Conservation (phyloP, 1,140 invertebrate species). For the Sinella curviseta region DNA sequence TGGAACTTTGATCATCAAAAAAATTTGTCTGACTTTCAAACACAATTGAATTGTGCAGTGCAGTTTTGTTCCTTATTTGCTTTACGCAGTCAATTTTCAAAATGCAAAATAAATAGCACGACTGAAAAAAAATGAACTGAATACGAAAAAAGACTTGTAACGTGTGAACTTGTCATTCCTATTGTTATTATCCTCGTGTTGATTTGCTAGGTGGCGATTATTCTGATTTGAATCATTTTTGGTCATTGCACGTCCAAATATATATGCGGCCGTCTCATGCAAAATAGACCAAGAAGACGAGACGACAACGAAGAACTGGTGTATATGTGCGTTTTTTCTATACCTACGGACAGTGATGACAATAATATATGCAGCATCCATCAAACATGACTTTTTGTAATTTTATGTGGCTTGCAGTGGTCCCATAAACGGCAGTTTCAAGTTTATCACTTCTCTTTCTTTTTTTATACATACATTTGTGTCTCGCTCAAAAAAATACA, state of each 20-base stretch:
- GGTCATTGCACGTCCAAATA: background rate
- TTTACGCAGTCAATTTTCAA: too few relatives aligned
- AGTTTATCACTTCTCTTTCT: background rate
- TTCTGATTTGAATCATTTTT: constrained; percentile 7
- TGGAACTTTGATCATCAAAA: too few relatives aligned
- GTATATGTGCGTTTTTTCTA: background rate
- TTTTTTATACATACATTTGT: too few relatives aligned
- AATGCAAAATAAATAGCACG: too few relatives aligned
- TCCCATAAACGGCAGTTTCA: constrained; percentile 7
- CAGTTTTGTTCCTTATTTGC: too few relatives aligned
- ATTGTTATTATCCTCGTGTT: constrained; percentile 18
- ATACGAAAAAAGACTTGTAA: too few relatives aligned
- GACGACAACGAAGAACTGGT: background rate
- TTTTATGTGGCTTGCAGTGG: background rate
- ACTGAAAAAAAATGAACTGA: too few relatives aligned
- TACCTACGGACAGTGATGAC: too few relatives aligned
- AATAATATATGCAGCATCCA: background rate
- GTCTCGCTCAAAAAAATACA: too few relatives aligned
- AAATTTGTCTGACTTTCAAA: too few relatives aligned
- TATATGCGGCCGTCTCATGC: background rate
- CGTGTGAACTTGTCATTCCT: constrained; percentile 7
- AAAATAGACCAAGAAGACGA: background rate
- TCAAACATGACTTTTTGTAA: background rate
- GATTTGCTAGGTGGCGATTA: constrained; percentile 4
- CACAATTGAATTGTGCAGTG: too few relatives aligned